Evolutionary conservation across 2,888 invertebrate species (phyloP).

Genomic region (Dasypogon diadema): DNA sequence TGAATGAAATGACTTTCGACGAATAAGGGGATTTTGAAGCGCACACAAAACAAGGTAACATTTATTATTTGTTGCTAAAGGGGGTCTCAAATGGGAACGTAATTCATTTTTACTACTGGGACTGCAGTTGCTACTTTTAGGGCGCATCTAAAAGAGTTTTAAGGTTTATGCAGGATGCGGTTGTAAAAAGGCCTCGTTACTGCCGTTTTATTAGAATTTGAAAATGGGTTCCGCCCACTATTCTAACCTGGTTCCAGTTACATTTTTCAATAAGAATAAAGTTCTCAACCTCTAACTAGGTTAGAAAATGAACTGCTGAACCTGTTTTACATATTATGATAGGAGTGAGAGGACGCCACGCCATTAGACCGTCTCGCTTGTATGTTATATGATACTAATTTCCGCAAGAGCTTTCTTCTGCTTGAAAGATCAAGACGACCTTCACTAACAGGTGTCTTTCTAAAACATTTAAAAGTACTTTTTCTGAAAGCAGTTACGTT

Average conservation of each 20-base stretch:
- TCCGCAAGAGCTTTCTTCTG: too few species aligned
- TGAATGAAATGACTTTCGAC: neutral
- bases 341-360: too few species aligned
- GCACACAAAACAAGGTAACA: constrained; percentile 11
- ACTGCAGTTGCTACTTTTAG: constrained; percentile 32
- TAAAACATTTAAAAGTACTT: too few species aligned
- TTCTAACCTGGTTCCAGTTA: neutral
- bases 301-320: neutral
- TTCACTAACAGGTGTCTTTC: too few species aligned
- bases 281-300: neutral
- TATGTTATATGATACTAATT: too few species aligned
- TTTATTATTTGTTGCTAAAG: constrained; percentile 24
- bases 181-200: neutral
- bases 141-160: constrained; percentile 8
- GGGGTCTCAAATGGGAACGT: constrained; percentile 7
- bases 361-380: too few species aligned
- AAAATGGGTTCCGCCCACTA: too few species aligned
- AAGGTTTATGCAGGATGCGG: neutral
- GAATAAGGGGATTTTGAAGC: constrained; percentile 18
- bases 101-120: constrained; percentile 10
- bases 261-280: neutral
- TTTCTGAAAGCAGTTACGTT: too few species aligned
- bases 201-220: neutral
- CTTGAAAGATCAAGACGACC: too few species aligned
- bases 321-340: too few species aligned